Percentiles rank a stretch among this genome's conserved stretches.
Evolutionary conservation across 2,888 invertebrate genomes (phyloP).

Genomic region (Drosophila prolongata): DNA sequence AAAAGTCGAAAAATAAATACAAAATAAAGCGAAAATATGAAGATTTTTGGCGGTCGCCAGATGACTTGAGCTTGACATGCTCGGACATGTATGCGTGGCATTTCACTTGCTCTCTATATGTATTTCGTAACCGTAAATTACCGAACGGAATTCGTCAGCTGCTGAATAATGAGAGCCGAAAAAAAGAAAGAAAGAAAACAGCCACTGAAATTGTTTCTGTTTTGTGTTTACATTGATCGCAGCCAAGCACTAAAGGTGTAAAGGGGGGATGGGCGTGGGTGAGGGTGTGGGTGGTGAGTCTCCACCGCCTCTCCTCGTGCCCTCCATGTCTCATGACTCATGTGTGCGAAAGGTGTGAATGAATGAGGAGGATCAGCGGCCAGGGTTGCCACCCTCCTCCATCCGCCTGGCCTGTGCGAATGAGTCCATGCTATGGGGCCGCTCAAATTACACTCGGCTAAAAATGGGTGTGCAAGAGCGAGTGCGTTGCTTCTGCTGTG

Average conservation of each 20-base stretch:
- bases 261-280: constrained; percentile 18
- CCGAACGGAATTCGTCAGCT: constrained; percentile 73
- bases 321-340: constrained; percentile 28
- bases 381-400: constrained; percentile 34
- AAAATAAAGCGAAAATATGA: constrained; percentile 45
- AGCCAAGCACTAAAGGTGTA: constrained; percentile 38
- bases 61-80: constrained; percentile 70
- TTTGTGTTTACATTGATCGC: constrained; percentile 49
- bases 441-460: constrained; percentile 85
- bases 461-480: constrained; percentile 83
- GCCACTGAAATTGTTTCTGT: constrained; percentile 39
- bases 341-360: constrained; percentile 41
- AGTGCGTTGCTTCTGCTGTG: constrained; percentile 49
- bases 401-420: constrained; percentile 57
- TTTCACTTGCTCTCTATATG: constrained; percentile 11
- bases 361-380: constrained; percentile 41
- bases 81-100: constrained; percentile 40
- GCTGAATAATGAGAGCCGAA: constrained; percentile 47
- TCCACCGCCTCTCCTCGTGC: constrained; percentile 15
- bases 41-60: constrained; percentile 57
- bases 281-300: constrained; percentile 46
- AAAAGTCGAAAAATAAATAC: constrained; percentile 16
- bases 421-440: constrained; percentile 77
- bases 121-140: constrained; percentile 74
- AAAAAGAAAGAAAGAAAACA: constrained; percentile 27